Conservation (phyloP, 2,113 vertebrate species). For the Monopterus albus region DNA sequence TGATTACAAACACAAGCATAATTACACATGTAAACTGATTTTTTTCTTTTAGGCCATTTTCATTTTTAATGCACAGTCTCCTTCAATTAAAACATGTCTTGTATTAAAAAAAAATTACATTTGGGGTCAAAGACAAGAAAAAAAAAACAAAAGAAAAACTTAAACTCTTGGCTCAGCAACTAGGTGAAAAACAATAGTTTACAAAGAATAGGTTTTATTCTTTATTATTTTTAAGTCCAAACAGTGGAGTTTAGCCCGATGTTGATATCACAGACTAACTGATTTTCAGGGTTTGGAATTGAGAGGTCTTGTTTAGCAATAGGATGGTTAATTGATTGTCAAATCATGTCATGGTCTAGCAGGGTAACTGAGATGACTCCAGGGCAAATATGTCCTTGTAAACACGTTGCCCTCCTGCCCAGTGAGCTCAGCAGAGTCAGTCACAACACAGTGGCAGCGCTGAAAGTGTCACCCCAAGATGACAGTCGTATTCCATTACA, state of each 20-base stretch:
- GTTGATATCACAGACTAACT: slow-evolving; percentile 40
- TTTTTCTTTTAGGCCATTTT: slow-evolving; percentile 40
- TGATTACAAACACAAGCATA: slow-evolving; percentile 96
- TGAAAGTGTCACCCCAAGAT: slow-evolving; percentile 76
- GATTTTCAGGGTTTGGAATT: slow-evolving; percentile 24
- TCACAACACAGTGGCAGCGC: slow-evolving; percentile 72
- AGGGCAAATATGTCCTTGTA: slow-evolving; percentile 76
- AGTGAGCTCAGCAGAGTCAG: slow-evolving; percentile 70
- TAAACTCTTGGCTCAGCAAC: neutral
- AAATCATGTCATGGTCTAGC: slow-evolving; percentile 72
- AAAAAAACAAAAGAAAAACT: neutral
- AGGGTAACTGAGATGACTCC: slow-evolving; percentile 77
- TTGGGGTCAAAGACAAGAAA: neutral
- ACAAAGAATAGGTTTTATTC: neutral
- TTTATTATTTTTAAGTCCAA: slow-evolving; percentile 3
- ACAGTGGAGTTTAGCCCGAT: slow-evolving; percentile 50
- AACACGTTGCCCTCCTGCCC: slow-evolving; percentile 71
- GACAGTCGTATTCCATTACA: slow-evolving; percentile 76
- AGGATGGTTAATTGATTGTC: slow-evolving; percentile 79
- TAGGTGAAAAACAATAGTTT: neutral
- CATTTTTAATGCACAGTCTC: slow-evolving; percentile 10
- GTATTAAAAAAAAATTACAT: too few species aligned
- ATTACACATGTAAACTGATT: slow-evolving; percentile 87
- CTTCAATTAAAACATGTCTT: neutral
- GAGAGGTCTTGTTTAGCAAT: slow-evolving; percentile 53